Conservation (phyloP, 2,888 invertebrate species). For the Lymantria dispar region DNA sequence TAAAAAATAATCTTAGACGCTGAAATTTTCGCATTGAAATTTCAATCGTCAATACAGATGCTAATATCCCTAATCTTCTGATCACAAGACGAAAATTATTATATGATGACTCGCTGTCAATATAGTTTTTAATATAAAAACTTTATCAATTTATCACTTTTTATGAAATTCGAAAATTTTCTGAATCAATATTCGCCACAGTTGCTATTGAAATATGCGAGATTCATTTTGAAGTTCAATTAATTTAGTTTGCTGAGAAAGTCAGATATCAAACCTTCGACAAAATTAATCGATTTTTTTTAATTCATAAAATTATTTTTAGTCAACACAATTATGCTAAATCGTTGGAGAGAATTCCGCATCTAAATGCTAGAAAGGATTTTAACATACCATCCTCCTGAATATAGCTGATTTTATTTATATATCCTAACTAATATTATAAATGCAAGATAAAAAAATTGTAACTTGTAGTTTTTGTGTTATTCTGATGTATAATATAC, state of each 20-base stretch:
- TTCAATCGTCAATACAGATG: slow-evolving; percentile 44
- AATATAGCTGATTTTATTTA: too few species aligned
- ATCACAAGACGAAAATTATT: slow-evolving; percentile 48
- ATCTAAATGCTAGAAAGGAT: too few species aligned
- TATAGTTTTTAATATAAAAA: slow-evolving; percentile 25
- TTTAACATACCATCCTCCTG: too few species aligned
- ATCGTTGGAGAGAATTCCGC: too few species aligned
- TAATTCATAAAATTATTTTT: not conserved
- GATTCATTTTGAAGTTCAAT: not conserved
- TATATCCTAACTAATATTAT: too few species aligned
- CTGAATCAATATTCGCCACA: slow-evolving; percentile 7
- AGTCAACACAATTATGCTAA: too few species aligned
- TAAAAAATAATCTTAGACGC: too few species aligned
- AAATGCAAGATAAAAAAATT: too few species aligned
- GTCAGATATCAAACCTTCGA: not conserved
- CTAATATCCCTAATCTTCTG: slow-evolving; percentile 65
- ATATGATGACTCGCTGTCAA: slow-evolving; percentile 25
- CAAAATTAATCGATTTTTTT: not conserved
- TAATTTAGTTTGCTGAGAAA: not conserved
- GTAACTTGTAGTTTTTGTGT: too few species aligned
- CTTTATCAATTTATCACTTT: slow-evolving; percentile 18
- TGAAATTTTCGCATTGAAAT: too few species aligned
- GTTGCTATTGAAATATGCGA: slow-evolving; percentile 1
- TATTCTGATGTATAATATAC: too few species aligned
- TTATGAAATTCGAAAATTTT: slow-evolving; percentile 11